Conservation (phyloP, 1,140 invertebrate genomes). For the Latrodectus geometricus region DNA sequence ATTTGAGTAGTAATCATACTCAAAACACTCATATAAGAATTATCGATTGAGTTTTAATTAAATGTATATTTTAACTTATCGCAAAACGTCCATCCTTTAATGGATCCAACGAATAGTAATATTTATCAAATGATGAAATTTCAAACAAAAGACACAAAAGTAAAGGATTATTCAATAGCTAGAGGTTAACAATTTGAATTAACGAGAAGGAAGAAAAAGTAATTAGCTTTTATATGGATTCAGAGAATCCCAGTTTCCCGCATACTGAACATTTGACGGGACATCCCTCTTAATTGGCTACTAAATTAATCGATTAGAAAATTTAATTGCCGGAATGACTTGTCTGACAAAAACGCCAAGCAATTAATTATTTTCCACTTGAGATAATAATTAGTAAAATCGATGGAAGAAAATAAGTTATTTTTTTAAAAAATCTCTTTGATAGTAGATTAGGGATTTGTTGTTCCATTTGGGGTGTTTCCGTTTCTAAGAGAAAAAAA, state of each 20-base stretch:
- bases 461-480: neutral
- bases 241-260: conserved; percentile 3
- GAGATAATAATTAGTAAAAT: conserved; percentile 56
- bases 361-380: conserved; percentile 58
- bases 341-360: conserved; percentile 29
- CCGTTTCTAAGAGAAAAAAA: neutral
- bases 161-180: neutral
- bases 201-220: conserved; percentile 35
- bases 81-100: no score
- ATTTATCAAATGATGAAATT: neutral
- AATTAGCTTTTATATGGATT: conserved; percentile 36
- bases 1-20: no score
- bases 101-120: no score
- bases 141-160: neutral
- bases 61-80: no score
- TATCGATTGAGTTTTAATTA: no score
- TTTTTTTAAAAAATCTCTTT: conserved; percentile 4
- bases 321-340: conserved; percentile 49
- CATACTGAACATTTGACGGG: conserved; percentile 11
- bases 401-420: conserved; percentile 35
- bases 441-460: conserved; percentile 12
- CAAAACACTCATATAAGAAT: no score
- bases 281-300: conserved; percentile 31
- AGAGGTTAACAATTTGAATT: conserved; percentile 35
- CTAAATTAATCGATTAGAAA: conserved; percentile 53